Evolutionary conservation across 1,140 invertebrate species (phyloP).

Genomic region (Wasmannia auropunctata): DNA sequence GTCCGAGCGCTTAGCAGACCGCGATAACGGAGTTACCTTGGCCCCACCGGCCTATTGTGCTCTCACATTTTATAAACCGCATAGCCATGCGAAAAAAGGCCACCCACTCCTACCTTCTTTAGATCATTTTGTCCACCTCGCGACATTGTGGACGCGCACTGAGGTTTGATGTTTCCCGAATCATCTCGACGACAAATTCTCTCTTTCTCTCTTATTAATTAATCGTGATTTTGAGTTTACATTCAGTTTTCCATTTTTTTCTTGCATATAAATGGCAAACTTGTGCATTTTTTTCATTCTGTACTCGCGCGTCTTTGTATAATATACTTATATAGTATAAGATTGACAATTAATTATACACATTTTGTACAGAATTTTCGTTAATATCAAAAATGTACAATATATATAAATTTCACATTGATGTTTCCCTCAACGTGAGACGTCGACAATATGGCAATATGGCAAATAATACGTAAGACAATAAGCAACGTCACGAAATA

Average conservation of each 20-base stretch:
- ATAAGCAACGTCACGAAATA: neutral
- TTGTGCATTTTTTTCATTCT: neutral
- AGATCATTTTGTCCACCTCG: slow-evolving; percentile 7
- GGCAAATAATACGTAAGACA: slow-evolving; percentile 4
- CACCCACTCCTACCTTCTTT: slow-evolving; percentile 11
- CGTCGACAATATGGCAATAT: neutral
- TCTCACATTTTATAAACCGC: slow-evolving; percentile 75
- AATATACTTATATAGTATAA: neutral
- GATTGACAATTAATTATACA: neutral
- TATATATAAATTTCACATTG: neutral
- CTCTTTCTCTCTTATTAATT: slow-evolving; percentile 53
- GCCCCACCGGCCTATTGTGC: slow-evolving; percentile 65
- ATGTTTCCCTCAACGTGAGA: neutral
- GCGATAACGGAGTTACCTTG: slow-evolving; percentile 80
- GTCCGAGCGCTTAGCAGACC: slow-evolving; percentile 75
- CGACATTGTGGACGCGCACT: slow-evolving; percentile 60
- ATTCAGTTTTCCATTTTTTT: neutral
- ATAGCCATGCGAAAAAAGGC: slow-evolving; percentile 64
- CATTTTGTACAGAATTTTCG: neutral
- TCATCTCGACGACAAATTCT: slow-evolving; percentile 9
- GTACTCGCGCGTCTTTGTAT: neutral
- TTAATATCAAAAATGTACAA: neutral
- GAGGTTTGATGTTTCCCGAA: slow-evolving; percentile 28
- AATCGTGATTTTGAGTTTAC: slow-evolving; percentile 31
- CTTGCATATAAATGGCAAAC: neutral